Conservation (phyloP, 2,113 vertebrate species). For the Microtus ochrogaster region DNA sequence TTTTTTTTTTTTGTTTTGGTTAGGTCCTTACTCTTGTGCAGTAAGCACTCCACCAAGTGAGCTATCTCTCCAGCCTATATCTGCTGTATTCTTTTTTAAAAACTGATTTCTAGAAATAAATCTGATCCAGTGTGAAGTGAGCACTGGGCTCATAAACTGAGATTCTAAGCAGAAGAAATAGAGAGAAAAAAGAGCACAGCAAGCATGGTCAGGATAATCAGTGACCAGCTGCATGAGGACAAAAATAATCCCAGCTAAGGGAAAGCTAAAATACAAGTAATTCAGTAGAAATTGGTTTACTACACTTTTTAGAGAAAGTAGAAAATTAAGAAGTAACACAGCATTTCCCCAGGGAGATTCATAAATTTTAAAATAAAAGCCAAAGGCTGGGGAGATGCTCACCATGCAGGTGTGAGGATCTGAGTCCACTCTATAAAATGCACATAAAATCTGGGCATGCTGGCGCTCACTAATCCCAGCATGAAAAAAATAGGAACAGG, state of each 20-base stretch:
- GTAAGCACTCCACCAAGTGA: background rate
- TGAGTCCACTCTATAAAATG: background rate
- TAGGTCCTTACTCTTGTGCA: background rate
- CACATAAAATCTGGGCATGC: background rate
- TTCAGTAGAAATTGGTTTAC: background rate
- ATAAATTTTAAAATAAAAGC: background rate
- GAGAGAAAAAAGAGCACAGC: background rate
- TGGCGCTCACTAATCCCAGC: background rate
- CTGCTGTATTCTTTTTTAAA: background rate
- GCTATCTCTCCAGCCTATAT: background rate
- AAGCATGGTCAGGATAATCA: background rate
- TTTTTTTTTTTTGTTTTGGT: too few species aligned
- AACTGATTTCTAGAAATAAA: slow-evolving; percentile 8
- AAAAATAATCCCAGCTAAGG: background rate
- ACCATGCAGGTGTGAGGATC: background rate
- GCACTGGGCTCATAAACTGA: background rate
- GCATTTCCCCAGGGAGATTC: slow-evolving; percentile 4
- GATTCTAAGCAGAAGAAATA: slow-evolving; percentile 1
- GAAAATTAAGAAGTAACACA: slow-evolving; percentile 7
- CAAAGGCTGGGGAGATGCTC: background rate
- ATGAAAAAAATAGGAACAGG: background rate
- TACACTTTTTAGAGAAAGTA: background rate
- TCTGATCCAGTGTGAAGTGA: slow-evolving; percentile 15
- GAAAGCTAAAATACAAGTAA: background rate
- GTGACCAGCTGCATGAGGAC: background rate